Conservation (phyloP, 1,140 invertebrate genomes). For the Drosophila sproati region DNA sequence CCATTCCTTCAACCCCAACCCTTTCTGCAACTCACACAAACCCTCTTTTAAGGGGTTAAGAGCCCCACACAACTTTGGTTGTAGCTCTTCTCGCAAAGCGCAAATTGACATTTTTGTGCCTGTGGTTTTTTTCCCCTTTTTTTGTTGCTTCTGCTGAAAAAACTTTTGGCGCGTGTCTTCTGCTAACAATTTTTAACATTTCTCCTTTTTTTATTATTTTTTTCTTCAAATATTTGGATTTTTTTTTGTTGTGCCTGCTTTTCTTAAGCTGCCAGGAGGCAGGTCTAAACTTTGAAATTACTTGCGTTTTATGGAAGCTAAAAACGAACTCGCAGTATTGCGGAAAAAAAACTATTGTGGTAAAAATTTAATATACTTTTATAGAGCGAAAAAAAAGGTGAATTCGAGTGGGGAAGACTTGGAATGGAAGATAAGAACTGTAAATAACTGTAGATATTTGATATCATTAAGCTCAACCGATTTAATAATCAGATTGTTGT, state of each 20-base stretch:
- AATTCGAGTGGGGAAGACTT: background rate
- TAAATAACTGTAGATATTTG: too few relatives aligned
- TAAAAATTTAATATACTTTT: constrained; percentile 36
- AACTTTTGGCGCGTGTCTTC: constrained; percentile 74
- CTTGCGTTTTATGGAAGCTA: constrained; percentile 63
- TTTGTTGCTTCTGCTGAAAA: constrained; percentile 43
- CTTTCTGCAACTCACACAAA: constrained; percentile 3
- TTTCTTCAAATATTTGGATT: background rate
- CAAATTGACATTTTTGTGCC: constrained; percentile 81
- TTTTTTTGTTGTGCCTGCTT: constrained; percentile 45
- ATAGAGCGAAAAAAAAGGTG: background rate
- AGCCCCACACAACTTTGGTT: constrained; percentile 21
- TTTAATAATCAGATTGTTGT: too few relatives aligned
- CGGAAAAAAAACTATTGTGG: constrained; percentile 46
- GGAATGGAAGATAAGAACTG: background rate
- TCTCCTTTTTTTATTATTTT: constrained; percentile 22
- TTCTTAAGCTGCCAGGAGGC: constrained; percentile 59
- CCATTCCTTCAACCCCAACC: background rate
- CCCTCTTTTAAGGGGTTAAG: background rate
- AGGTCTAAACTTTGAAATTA: constrained; percentile 73
- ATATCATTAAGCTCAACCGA: too few relatives aligned
- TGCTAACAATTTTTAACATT: constrained; percentile 67
- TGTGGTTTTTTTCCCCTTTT: constrained; percentile 72
- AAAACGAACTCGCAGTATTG: constrained; percentile 5
- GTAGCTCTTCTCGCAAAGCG: constrained; percentile 56